A percentile compares a stretch with the other conserved stretches of the same genome.
Conservation (phyloP, 1,140 invertebrate species). For the Bombyx mori region DNA sequence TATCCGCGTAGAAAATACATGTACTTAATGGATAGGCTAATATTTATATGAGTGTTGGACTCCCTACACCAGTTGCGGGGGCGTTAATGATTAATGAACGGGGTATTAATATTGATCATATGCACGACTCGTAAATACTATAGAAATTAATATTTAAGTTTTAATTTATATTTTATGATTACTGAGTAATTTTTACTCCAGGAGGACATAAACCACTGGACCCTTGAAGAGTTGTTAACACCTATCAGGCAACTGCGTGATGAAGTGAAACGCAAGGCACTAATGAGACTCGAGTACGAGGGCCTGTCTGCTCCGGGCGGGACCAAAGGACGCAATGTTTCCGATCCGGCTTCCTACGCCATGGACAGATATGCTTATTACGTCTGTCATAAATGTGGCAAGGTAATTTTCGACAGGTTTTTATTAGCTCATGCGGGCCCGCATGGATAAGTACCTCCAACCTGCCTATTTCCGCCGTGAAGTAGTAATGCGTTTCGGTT, state of each 20-base stretch:
- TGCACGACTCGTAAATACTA: neutral
- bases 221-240: conserved; percentile 82
- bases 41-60: neutral
- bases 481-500: too few species aligned
- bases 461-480: too few species aligned
- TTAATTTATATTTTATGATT: neutral
- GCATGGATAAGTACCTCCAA: too few species aligned
- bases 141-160: neutral
- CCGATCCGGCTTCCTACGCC: conserved; percentile 89
- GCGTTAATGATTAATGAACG: too few species aligned
- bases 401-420: conserved; percentile 71
- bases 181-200: conserved; percentile 30
- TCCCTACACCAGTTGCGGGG: too few species aligned
- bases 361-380: conserved; percentile 99
- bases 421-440: too few species aligned
- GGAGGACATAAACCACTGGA: conserved; percentile 87
- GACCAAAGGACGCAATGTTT: conserved; percentile 75
- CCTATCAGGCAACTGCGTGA: conserved; percentile 88
- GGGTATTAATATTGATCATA: neutral
- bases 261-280: conserved; percentile 93
- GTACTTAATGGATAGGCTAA: neutral
- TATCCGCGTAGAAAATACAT: neutral
- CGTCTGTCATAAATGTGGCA: conserved; percentile 97
- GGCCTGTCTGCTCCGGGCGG: conserved; percentile 77
- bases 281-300: conserved; percentile 98